Percentiles rank a stretch among this genome's conserved stretches.
phyloP scores from a whole-genome alignment of 2,888 invertebrate species.

The Alcis repandata region DNA sequence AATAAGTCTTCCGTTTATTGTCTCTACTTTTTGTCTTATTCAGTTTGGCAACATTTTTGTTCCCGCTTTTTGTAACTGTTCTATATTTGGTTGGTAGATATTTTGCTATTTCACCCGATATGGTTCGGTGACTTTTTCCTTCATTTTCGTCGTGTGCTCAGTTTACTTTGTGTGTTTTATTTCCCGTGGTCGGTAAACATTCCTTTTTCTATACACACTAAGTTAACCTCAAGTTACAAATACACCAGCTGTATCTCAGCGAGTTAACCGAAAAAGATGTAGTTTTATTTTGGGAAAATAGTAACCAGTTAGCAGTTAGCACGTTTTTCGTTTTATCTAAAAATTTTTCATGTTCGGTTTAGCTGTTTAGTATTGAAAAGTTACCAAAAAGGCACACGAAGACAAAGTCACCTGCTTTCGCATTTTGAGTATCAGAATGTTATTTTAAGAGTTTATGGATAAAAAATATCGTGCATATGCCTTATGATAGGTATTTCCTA shows the following conservation, averaged over 20 bases:
- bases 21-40: not conserved
- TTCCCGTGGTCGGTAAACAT: slow-evolving; percentile 34
- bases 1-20: no score
- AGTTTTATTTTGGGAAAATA: not conserved
- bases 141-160: slow-evolving; percentile 19
- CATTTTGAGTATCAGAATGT: no score
- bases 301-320: no score
- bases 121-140: slow-evolving; percentile 26
- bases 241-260: not conserved
- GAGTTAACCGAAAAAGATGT: not conserved
- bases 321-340: no score
- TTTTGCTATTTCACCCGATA: slow-evolving; percentile 17
- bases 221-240: not conserved
- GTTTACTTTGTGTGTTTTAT: slow-evolving; percentile 28
- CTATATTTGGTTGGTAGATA: not conserved
- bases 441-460: no score
- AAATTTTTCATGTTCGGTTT: no score
- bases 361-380: no score
- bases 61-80: not conserved
- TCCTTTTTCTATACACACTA: slow-evolving; percentile 9
- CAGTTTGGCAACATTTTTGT: not conserved
- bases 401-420: no score
- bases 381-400: no score
- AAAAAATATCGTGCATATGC: no score
- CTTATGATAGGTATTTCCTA: no score